These are phyloP conservation scores for Pachyrhynchus sulphureomaculatus DNA, from an alignment of 1,140 invertebrate genomes.

Conservation along the genomic window DNA sequence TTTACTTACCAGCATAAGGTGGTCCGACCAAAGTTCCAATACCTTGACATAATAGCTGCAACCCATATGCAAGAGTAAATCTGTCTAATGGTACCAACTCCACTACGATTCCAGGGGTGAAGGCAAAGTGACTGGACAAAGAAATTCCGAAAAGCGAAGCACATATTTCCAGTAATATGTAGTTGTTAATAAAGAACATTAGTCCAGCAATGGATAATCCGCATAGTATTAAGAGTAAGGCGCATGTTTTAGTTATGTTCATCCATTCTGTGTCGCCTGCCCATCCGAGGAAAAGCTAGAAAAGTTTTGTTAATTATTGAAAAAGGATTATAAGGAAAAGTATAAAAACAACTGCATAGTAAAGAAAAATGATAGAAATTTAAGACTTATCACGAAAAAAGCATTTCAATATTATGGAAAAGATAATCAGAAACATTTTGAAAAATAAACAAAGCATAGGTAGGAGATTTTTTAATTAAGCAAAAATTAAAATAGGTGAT, in stretches of 20 bases:
- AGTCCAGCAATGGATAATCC: slow-evolving; percentile 72
- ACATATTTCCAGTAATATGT: slow-evolving; percentile 58
- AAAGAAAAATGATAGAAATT: too few relatives aligned
- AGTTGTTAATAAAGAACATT: slow-evolving; percentile 65
- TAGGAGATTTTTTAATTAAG: too few relatives aligned
- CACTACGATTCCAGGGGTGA: slow-evolving; percentile 84
- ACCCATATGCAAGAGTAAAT: slow-evolving; percentile 87
- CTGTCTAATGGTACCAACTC: slow-evolving; percentile 75
- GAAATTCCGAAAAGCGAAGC: slow-evolving; percentile 76
- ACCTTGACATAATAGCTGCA: slow-evolving; percentile 84
- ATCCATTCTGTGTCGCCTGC: slow-evolving; percentile 86
- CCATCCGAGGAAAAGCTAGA: slow-evolving; percentile 80
- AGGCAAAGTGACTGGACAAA: slow-evolving; percentile 84
- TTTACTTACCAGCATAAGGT: slow-evolving; percentile 51
- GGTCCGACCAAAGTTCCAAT: slow-evolving; percentile 63
- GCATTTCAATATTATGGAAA: too few relatives aligned
- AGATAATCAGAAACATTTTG: too few relatives aligned
- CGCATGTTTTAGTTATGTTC: slow-evolving; percentile 79
- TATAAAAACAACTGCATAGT: too few relatives aligned
- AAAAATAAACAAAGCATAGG: too few relatives aligned
- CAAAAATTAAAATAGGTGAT: too few relatives aligned
- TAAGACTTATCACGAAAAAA: too few relatives aligned
- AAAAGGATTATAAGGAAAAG: too few relatives aligned
- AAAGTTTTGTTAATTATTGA: not conserved
- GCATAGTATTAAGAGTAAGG: slow-evolving; percentile 72